phyloP scores from a whole-genome alignment of 2,113 vertebrate genomes.

The Pimephales promelas region DNA sequence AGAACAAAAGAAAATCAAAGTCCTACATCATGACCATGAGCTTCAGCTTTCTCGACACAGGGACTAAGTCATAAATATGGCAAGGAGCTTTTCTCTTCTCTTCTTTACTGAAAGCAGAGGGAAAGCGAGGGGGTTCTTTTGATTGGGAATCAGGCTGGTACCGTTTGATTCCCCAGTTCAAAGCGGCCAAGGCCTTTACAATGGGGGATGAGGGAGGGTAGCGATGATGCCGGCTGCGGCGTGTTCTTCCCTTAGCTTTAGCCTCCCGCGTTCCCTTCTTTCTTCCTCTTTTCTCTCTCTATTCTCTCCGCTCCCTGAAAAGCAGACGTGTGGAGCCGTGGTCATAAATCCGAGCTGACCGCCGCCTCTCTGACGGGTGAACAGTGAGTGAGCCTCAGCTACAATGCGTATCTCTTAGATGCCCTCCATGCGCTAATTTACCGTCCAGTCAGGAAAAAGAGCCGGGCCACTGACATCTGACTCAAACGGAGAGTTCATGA shows the following conservation, averaged over 20 bases:
- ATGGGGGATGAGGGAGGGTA: conserved; percentile 62
- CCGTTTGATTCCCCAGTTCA: conserved; percentile 85
- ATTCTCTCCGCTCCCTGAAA: conserved; percentile 63
- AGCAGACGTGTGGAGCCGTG: conserved; percentile 69
- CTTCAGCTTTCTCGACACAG: conserved; percentile 73
- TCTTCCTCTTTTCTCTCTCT: conserved; percentile 41
- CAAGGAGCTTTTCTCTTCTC: conserved; percentile 86
- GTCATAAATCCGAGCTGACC: conserved; percentile 78
- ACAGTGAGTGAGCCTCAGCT: conserved; percentile 50
- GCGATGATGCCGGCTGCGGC: conserved; percentile 72
- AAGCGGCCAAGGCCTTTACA: conserved; percentile 80
- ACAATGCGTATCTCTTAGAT: conserved; percentile 63
- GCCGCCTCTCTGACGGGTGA: conserved; percentile 66
- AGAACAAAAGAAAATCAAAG: conserved; percentile 74
- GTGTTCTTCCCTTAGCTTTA: conserved; percentile 74
- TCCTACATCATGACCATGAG: conserved; percentile 73
- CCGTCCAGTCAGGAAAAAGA: conserved; percentile 72
- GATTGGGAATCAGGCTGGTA: conserved; percentile 85
- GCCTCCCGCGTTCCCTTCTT: conserved; percentile 57
- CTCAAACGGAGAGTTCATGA: conserved; percentile 71
- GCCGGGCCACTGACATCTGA: conserved; percentile 75
- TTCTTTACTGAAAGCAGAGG: conserved; percentile 69
- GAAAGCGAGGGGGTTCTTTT: conserved; percentile 78
- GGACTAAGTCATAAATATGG: conserved; percentile 66
- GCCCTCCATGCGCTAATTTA: conserved; percentile 73